Evolutionary conservation across 2,888 invertebrate species (phyloP).

Genomic region (Aphrophora alni): DNA sequence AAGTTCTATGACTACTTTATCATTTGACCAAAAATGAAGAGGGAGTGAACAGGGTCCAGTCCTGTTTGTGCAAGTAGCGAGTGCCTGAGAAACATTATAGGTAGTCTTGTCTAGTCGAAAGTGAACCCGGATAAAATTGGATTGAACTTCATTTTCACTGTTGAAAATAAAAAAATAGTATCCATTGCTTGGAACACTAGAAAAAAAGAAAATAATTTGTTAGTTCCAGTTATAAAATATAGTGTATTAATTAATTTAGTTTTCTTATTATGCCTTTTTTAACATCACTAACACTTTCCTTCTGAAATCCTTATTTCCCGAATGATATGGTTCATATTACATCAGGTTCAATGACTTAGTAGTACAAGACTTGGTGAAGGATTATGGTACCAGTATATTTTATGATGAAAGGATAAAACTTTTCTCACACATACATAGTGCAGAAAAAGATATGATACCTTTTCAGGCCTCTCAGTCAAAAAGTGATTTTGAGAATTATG

Average conservation of each 20-base stretch:
- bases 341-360: too few species aligned
- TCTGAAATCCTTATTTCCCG: too few species aligned
- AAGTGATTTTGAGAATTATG: too few species aligned
- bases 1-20: constrained; percentile 73
- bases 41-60: constrained; percentile 68
- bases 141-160: constrained; percentile 78
- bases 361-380: too few species aligned
- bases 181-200: constrained; percentile 75
- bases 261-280: too few species aligned
- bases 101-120: constrained; percentile 74
- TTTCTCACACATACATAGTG: too few species aligned
- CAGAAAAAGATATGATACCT: too few species aligned
- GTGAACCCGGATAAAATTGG: constrained; percentile 71
- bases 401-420: too few species aligned
- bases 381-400: too few species aligned
- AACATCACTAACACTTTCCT: too few species aligned
- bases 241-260: neutral
- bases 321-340: too few species aligned
- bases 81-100: constrained; percentile 69
- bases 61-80: constrained; percentile 68
- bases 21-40: constrained; percentile 71
- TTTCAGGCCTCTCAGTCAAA: too few species aligned
- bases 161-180: constrained; percentile 86
- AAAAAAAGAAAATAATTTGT: constrained; percentile 10
- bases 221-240: neutral